Evolutionary conservation across 1,140 invertebrate species (phyloP), one percentile per base, ranked within the genome.

Genomic region (Cyrtorhinus lividipennis): DNA sequence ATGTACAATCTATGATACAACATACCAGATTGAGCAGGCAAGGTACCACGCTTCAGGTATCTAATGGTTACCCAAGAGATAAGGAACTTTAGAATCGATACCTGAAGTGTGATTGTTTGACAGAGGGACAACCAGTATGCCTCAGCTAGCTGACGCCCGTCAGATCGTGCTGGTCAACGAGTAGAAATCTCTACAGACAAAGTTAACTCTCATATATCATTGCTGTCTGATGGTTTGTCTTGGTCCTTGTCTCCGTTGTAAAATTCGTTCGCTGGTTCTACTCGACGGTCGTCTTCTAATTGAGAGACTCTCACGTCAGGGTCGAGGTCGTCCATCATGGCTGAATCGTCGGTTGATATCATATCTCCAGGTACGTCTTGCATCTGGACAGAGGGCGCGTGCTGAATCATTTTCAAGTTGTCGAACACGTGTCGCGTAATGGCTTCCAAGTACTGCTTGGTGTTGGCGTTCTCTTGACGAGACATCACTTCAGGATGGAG

Each of bases 351-450:
- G 8, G 63, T 44, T 62, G 71, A 75, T 2, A 81, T 69, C 0
- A 79, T 72, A 68, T 79, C 80, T 70, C 80, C 86, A n/a, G 92
- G 92, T 12, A 92, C 85, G 72, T 92, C 86, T 45, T 93, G 87
- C 89, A 96, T 92, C 76, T 95, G 91, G 0, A 95, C 92, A 69
- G 84, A 90, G 0, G 91, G 91, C 0, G 90, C 88, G 70, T 91
- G 85, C 71, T 91, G 66, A 67, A 90, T 81, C 85, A 92, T 88
- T 75, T 90, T 92, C 0, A 93, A 75, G 73, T 92, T 92, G 68
- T 92, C 88, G 64, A 84, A 87, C 0, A 90, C 87, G 69, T 89
- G 85, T 66, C 87, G 86, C 0, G 87, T 85, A 61, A 94, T 92
- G 1, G 86, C 79, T 67, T 94, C 90, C 22, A 96, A 75, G 72